A percentile compares a stretch with the other conserved stretches of the same genome.
phyloP scores from a whole-genome alignment of 2,797 vertebrate species.

The Natrix natrix region DNA sequence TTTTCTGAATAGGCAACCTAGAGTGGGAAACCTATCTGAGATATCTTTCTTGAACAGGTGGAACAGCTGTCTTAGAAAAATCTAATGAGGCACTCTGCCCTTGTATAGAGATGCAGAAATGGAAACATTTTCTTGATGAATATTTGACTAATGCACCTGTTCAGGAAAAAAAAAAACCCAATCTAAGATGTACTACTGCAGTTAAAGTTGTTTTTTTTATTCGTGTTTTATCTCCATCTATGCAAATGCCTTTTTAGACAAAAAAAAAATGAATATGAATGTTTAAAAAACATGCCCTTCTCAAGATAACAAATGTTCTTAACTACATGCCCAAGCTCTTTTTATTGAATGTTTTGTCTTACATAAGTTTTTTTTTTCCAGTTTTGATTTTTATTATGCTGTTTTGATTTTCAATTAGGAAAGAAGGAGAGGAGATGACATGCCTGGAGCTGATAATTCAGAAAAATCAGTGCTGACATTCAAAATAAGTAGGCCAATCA shows the following conservation, averaged over 20 bases:
- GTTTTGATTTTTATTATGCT: neutral
- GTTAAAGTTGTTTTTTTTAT: neutral
- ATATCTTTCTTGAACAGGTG: neutral
- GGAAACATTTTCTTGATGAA: neutral
- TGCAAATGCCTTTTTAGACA: neutral
- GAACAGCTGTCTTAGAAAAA: neutral
- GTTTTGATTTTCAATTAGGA: neutral
- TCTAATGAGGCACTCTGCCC: neutral
- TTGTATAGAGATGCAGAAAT: neutral
- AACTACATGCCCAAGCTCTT: neutral
- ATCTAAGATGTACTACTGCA: neutral
- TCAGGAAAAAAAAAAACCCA: too few relatives aligned
- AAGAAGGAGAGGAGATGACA: neutral
- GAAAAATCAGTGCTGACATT: neutral
- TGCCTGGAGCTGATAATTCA: neutral
- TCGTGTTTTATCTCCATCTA: neutral
- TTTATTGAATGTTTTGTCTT: neutral
- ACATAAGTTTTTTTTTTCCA: neutral
- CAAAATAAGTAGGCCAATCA: neutral
- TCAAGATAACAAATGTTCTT: neutral
- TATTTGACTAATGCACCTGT: neutral
- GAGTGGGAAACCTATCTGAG: neutral
- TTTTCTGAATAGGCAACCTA: neutral
- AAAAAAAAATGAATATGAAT: neutral
- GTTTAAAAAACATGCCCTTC: neutral